Percentiles rank a stretch among this genome's conserved stretches.
Evolutionary conservation across 2,113 vertebrate species (phyloP).

Genomic region (Datnioides undecimradiatus): DNA sequence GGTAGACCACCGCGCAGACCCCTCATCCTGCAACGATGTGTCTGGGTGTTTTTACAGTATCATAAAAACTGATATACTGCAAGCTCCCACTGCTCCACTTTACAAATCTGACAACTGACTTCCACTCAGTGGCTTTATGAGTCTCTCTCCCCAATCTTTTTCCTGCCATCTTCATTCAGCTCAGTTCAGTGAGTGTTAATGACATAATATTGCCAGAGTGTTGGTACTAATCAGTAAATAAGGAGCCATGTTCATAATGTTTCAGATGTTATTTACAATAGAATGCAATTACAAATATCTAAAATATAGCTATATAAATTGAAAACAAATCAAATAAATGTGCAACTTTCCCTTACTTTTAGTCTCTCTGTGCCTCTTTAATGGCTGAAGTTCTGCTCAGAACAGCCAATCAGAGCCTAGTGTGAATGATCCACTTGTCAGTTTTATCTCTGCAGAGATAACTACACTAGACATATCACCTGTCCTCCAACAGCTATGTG

Average conservation of each 20-base stretch:
- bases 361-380: neutral
- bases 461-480: constrained; percentile 49
- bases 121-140: constrained; percentile 24
- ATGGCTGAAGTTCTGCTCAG: constrained; percentile 34
- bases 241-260: too few relatives aligned
- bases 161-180: neutral
- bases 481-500: constrained; percentile 40
- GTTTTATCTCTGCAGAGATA: constrained; percentile 60
- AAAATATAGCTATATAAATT: neutral
- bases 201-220: neutral
- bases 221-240: neutral
- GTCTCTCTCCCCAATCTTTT: neutral
- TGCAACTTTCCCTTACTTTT: constrained; percentile 22
- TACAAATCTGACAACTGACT: constrained; percentile 20
- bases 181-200: neutral
- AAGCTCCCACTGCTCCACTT: constrained; percentile 26
- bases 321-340: neutral
- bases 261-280: neutral
- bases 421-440: constrained; percentile 27
- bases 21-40: constrained; percentile 14
- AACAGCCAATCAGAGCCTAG: constrained; percentile 36
- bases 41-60: constrained; percentile 47
- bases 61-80: constrained; percentile 54
- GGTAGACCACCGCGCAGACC: constrained; percentile 13
- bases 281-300: neutral